Base-by-base conservation (phyloP, 1,140 invertebrate genomes). In the Adoxophyes honmai region DNA sequence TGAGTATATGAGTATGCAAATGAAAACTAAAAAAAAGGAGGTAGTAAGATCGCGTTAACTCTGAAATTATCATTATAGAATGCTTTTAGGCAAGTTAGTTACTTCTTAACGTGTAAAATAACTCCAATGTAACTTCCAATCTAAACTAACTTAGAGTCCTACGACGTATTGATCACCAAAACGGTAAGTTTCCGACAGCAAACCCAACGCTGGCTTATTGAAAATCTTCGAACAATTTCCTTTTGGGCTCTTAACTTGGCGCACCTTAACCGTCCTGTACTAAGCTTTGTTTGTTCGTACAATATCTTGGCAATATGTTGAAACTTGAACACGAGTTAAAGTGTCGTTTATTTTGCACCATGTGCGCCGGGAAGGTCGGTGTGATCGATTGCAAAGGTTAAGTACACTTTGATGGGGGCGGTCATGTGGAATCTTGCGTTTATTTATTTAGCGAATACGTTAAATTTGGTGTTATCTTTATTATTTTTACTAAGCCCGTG, bases 341-440 rank as follows among this genome's bases (percentile, higher is more conserved):
- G 42, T 48, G 42, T 48, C 42, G 42, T 48, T 33, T 48, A 33
- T 48, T 48, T 48, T 48, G 42, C 42, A 21, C 42, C 42, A 48
- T 48, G n/a, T 48, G 42, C 16, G 15, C 28, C 21, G 42, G 42
- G 18, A 48, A 33, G 9, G 11, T 28, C 11, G 21, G 18, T 21
- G 6, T 48, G 42, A 48, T 48, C 42, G 42, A 48, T 48, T 48
- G 42, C 18, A 11, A 48, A 48, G 18, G 18, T 48, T 48, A 48
- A 48, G 42, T 44, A 44, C 16, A 28, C 21, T 48, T 33, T 28
- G 21, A 48, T 33, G 18, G 42, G 18, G 16, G 18, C n/a, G 42
- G 21, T 28, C 42, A 48, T 28, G 10, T 6, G 18, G 21, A 28
- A 48, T 48, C 42, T 38, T 13, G 36, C 11, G 36, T n/a, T 38